Base-by-base conservation (phyloP, 2,888 invertebrate species). In the Ophioninae sp. region DNA sequence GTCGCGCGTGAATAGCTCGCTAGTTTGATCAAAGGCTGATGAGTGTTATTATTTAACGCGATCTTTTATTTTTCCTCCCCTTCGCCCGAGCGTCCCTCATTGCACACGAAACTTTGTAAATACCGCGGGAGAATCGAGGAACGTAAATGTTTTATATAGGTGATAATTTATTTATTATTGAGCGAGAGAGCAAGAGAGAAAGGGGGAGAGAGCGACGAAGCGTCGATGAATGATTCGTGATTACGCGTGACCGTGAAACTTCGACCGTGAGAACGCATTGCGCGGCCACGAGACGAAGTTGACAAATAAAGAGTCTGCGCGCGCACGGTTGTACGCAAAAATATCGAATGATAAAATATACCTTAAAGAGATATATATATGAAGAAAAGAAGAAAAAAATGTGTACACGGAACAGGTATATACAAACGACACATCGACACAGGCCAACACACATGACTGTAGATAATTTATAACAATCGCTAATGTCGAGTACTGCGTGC, bases 401-500 rank as follows among this genome's bases (percentile, higher is more conserved):
- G 67, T 39, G 83, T 67, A 80, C 72, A 85, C 70, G 77, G 70
- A 79, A 77, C 74, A 72, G 57, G 30, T 80, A 82, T 80, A 86
- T 79, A 86, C 80, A 86, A 79, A 82, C 79, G 80, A 84, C 74
- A 84, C 75, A 86, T 57, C 65, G 74, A 85, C 85, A 87, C 85
- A 67, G 39, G 88, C 85, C 87, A 87, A 87, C 87, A 88, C 88
- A 89, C 88, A 91, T 88, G 89, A 90, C 87, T 92, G 92, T 92
- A 92, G 92, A 92, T 92, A 92, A 91, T 90, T 91, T 89, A 88
- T 92, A 91, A 91, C 89, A 90, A 91, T 91, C 89, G 91, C 90
- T 91, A 92, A 90, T 91, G 91, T 91, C 91, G 89, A 90, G 88
- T 91, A 91, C 89, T 89, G 87, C 86, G 78, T 81, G 77, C 77